Evolutionary conservation across 2,888 invertebrate genomes (phyloP).

Genomic region (Tetranychus piercei): DNA sequence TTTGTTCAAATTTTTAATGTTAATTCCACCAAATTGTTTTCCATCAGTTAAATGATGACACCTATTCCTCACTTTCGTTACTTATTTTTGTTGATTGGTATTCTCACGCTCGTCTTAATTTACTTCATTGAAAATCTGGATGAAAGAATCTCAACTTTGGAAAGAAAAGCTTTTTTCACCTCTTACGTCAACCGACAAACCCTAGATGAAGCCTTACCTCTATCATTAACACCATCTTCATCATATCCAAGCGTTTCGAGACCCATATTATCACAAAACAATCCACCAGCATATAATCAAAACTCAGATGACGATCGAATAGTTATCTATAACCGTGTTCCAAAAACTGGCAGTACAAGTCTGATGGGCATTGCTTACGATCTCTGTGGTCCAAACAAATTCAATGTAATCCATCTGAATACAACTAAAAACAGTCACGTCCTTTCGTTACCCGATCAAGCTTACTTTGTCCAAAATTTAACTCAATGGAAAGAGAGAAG

Average conservation of each 20-base stretch:
- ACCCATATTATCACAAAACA: neutral
- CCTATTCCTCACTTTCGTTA: neutral
- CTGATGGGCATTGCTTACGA: constrained; percentile 80
- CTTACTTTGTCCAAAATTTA: constrained; percentile 68
- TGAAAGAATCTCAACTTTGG: neutral
- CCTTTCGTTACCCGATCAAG: constrained; percentile 77
- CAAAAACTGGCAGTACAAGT: constrained; percentile 91
- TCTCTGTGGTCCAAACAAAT: constrained; percentile 52
- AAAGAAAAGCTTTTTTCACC: neutral
- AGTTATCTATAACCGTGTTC: constrained; percentile 83
- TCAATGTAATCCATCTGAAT: constrained; percentile 79
- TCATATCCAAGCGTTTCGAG: neutral
- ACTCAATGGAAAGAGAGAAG: constrained; percentile 70
- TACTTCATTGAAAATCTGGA: neutral
- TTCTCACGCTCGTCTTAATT: neutral
- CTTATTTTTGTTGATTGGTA: neutral
- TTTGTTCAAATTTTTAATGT: neutral
- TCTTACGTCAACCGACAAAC: neutral
- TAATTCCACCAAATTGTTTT: neutral
- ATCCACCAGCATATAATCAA: neutral
- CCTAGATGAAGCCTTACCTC: neutral
- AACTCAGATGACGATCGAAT: constrained; percentile 31
- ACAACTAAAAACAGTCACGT: constrained; percentile 86
- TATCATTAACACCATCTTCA: neutral
- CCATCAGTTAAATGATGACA: neutral